Evolutionary conservation across 2,797 vertebrate genomes (phyloP).

Genomic region (Capromys pilorides): DNA sequence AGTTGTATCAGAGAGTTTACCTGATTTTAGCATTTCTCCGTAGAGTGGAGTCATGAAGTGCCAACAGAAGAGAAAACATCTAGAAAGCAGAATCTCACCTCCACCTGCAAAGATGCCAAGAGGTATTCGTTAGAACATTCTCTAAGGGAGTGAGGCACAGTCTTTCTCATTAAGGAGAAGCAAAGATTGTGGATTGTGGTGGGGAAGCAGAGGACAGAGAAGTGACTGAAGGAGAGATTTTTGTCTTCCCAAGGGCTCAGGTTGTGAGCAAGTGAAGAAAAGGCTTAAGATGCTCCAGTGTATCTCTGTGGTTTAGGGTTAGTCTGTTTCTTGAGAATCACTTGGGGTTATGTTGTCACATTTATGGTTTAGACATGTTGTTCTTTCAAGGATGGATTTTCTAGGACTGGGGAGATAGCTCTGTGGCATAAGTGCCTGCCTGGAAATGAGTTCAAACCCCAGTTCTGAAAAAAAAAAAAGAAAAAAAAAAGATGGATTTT

Average conservation of each 20-base stretch:
- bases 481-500: neutral
- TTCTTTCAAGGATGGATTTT: neutral
- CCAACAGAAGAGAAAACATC: neutral
- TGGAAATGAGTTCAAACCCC: too few relatives aligned
- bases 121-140: neutral
- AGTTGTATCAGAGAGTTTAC: neutral
- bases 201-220: neutral
- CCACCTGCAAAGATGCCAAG: neutral
- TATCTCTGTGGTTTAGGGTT: neutral
- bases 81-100: accelerated
- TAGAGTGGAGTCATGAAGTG: neutral
- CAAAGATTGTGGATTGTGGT: neutral
- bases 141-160: neutral
- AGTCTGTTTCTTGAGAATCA: neutral
- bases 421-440: too few relatives aligned
- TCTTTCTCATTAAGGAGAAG: neutral
- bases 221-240: neutral
- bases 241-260: neutral
- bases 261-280: neutral
- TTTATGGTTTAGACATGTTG: neutral
- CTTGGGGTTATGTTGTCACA: neutral
- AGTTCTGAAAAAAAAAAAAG: too few relatives aligned
- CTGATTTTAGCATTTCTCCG: neutral
- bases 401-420: too few relatives aligned
- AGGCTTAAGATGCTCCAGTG: neutral